Percentiles rank a stretch among this genome's conserved stretches.
Evolutionary conservation across 2,113 vertebrate species (phyloP).

Genomic region (Talpa occidentalis): DNA sequence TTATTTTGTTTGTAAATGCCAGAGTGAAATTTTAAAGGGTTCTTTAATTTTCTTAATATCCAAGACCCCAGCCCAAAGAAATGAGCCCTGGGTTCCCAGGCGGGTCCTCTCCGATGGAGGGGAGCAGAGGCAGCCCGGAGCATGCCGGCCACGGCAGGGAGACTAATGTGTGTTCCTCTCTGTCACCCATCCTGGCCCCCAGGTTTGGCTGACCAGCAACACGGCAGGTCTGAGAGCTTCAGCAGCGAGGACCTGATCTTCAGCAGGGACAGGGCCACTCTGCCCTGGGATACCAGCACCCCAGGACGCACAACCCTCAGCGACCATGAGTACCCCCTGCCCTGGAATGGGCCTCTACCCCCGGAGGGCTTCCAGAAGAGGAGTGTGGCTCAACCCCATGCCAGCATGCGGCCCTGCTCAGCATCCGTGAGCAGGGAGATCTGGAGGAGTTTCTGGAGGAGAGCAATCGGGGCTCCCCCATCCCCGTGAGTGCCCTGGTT

Average conservation of each 20-base stretch:
- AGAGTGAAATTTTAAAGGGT: background rate
- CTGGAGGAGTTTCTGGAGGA: constrained; percentile 97
- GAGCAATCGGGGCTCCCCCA: constrained; percentile 90
- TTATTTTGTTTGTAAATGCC: background rate
- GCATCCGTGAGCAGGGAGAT: constrained; percentile 95
- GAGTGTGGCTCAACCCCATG: constrained; percentile 70
- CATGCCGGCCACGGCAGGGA: background rate
- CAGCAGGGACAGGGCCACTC: constrained; percentile 80
- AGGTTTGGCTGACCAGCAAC: constrained; percentile 89
- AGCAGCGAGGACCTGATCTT: constrained; percentile 90
- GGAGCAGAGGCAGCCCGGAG: no score
- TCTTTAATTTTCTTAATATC: background rate
- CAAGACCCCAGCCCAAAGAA: fast-evolving
- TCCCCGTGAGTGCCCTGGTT: constrained; percentile 85
- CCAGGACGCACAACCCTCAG: constrained; percentile 45
- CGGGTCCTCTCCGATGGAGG: background rate
- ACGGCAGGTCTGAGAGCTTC: constrained; percentile 88
- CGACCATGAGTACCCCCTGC: constrained; percentile 81
- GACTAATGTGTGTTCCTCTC: background rate
- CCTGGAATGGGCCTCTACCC: constrained; percentile 87
- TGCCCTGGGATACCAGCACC: constrained; percentile 80
- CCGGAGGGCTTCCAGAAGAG: constrained; percentile 87
- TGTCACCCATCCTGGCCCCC: background rate
- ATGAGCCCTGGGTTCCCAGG: no score
- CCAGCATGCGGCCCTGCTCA: constrained; percentile 69